These are phyloP conservation scores for Nothobranchius kuhntae DNA, from an alignment of 2,113 vertebrate genomes.

Conservation along the genomic window DNA sequence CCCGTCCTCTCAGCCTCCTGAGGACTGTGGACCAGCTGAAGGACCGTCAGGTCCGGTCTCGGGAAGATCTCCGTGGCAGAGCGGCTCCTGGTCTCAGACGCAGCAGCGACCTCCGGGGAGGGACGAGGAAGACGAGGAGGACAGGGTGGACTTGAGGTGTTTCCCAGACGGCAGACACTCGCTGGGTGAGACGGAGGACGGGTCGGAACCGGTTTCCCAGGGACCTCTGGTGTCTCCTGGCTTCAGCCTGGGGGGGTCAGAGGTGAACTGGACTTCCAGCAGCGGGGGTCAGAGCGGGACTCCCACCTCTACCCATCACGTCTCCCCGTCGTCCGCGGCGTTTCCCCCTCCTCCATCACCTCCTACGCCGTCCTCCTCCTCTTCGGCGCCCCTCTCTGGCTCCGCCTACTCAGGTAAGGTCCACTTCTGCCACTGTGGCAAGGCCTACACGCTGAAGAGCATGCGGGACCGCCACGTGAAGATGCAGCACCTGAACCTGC, in stretches of 20 bases:
- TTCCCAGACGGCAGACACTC: conserved; percentile 69
- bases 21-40: conserved; percentile 13
- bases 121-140: conserved; percentile 62
- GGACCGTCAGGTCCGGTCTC: conserved; percentile 31
- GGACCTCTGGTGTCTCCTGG: conserved; percentile 75
- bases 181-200: conserved; percentile 79
- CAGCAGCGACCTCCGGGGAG: conserved; percentile 50
- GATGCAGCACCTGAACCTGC: conserved; percentile 84
- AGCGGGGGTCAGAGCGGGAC: conserved; percentile 30
- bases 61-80: conserved; percentile 66
- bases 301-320: conserved; percentile 53
- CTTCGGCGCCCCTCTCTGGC: conserved; percentile 69
- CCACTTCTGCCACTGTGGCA: conserved; percentile 84
- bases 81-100: conserved; percentile 60
- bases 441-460: conserved; percentile 83
- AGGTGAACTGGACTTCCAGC: conserved; percentile 65
- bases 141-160: conserved; percentile 66
- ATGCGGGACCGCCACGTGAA: conserved; percentile 84
- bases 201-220: conserved; percentile 79
- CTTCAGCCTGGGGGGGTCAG: conserved; percentile 57
- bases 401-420: conserved; percentile 76
- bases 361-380: conserved; percentile 73
- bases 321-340: conserved; percentile 52
- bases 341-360: conserved; percentile 62
- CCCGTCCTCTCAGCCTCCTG: conserved; percentile 4